These are phyloP conservation scores for Hirtodrosophila confusa DNA, from an alignment of 2,888 invertebrate genomes.

Conservation along the genomic window DNA sequence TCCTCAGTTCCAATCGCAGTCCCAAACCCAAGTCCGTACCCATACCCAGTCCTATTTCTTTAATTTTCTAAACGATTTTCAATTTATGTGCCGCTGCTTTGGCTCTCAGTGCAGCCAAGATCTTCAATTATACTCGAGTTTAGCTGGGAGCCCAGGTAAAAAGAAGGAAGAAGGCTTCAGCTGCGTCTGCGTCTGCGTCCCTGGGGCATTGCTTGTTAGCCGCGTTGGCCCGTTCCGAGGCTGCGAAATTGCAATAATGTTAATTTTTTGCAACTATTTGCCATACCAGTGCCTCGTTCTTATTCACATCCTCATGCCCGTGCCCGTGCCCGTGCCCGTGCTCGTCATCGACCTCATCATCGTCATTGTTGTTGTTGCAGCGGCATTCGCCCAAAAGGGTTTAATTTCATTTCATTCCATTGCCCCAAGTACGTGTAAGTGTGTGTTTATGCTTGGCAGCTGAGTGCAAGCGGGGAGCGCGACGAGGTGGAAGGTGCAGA, in stretches of 20 bases:
- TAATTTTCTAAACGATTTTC: conserved; percentile 69
- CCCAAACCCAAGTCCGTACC: conserved; percentile 11
- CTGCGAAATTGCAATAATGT: conserved; percentile 71
- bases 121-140: conserved; percentile 57
- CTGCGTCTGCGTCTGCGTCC: conserved; percentile 32
- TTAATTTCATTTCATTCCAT: conserved; percentile 76
- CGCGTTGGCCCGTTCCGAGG: conserved; percentile 27
- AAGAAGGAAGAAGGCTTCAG: conserved; percentile 15
- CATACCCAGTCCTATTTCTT: conserved; percentile 52
- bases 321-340: conserved; percentile 1
- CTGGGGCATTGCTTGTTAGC: conserved; percentile 58
- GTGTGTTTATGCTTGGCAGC: conserved; percentile 74
- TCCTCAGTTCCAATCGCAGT: conserved; percentile 1
- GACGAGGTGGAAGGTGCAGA: conserved; percentile 25
- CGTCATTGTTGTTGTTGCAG: conserved; percentile 1
- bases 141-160: conserved; percentile 24
- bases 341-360: conserved; percentile 1
- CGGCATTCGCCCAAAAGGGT: conserved; percentile 73
- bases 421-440: conserved; percentile 74
- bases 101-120: conserved; percentile 32
- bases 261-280: conserved; percentile 74
- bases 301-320: not conserved
- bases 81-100: conserved; percentile 54
- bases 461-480: conserved; percentile 1
- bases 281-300: conserved; percentile 15